Conservation (phyloP, 2,113 vertebrate genomes). For the Phylloscopus trochiloides region DNA sequence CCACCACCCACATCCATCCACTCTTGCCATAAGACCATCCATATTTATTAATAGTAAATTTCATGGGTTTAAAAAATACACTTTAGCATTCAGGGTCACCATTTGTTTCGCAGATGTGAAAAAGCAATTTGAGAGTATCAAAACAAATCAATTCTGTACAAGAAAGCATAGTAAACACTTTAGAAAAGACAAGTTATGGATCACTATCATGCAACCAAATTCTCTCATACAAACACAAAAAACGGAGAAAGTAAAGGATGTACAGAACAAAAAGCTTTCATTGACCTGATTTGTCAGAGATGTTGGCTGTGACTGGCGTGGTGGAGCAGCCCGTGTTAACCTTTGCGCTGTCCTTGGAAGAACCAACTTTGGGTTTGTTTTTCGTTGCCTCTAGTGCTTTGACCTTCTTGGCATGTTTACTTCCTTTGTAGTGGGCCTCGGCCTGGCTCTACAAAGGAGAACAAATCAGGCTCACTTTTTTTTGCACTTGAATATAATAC, state of each 20-base stretch:
- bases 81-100: not conserved
- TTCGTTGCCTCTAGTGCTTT: constrained; percentile 96
- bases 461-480: constrained; percentile 87
- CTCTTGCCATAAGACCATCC: not conserved
- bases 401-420: constrained; percentile 98
- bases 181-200: constrained; percentile 37
- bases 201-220: constrained; percentile 33
- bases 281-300: constrained; percentile 88
- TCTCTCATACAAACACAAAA: constrained; percentile 2
- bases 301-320: constrained; percentile 76
- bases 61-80: not conserved
- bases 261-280: constrained; percentile 77
- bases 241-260: constrained; percentile 53
- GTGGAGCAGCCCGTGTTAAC: constrained; percentile 77
- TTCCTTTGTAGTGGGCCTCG: constrained; percentile 98
- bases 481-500: constrained; percentile 66
- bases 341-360: constrained; percentile 85
- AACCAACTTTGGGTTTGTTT: constrained; percentile 85
- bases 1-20: not conserved
- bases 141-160: constrained; percentile 14
- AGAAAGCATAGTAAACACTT: constrained; percentile 32
- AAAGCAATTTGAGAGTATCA: constrained; percentile 25
- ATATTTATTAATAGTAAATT: not conserved
- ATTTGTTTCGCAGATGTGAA: not conserved
- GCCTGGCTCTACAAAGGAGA: constrained; percentile 96